phyloP scores from a whole-genome alignment of 2,888 invertebrate genomes.

The Lepidocyrtoides sp. region DNA sequence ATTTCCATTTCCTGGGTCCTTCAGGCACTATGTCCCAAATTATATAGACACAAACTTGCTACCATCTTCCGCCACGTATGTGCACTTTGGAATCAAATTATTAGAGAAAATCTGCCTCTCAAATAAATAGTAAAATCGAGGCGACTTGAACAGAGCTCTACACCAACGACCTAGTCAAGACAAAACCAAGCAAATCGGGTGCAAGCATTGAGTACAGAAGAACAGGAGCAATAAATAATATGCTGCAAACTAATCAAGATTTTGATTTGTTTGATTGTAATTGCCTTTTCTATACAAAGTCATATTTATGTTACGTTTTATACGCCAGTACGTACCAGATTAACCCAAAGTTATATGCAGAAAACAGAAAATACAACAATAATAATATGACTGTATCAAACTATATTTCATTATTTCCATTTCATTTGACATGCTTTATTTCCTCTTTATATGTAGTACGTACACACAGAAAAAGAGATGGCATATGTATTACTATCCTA shows the following conservation, averaged over 20 bases:
- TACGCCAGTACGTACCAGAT: too few relatives aligned
- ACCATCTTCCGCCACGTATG: neutral
- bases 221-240: neutral
- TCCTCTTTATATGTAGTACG: too few relatives aligned
- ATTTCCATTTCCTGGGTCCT: neutral
- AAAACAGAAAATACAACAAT: too few relatives aligned
- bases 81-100: conserved; percentile 10
- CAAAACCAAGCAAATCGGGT: conserved; percentile 11
- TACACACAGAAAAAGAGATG: too few relatives aligned
- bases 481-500: too few relatives aligned
- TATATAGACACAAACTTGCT: neutral
- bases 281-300: neutral
- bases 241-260: conserved; percentile 43
- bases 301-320: neutral
- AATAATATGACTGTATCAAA: too few relatives aligned
- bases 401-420: too few relatives aligned
- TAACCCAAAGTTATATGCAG: too few relatives aligned
- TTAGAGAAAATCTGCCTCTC: conserved; percentile 8
- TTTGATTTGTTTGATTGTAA: conserved; percentile 38
- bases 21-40: neutral
- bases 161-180: neutral
- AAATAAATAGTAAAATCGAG: conserved; percentile 7
- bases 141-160: conserved; percentile 9
- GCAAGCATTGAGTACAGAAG: neutral
- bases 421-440: too few relatives aligned